Conservation (phyloP, 2,797 vertebrate species). For the Crax fasciolata region DNA sequence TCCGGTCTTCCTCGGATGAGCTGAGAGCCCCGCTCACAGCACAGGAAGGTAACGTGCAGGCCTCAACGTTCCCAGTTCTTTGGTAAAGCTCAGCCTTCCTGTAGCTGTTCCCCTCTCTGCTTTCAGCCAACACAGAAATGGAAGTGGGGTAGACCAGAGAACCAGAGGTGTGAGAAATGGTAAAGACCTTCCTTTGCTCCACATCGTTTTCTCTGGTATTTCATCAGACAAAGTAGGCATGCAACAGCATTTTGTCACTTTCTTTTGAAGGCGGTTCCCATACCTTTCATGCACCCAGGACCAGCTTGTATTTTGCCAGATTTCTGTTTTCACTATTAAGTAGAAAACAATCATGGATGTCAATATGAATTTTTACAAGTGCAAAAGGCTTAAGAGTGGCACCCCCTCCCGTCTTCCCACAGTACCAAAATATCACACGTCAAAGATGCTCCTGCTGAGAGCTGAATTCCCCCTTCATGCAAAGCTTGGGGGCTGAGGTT, state of each 20-base stretch:
- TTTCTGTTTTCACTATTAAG: neutral
- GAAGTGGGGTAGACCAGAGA: slow-evolving; percentile 8
- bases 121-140: neutral
- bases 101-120: neutral
- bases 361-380: slow-evolving; percentile 9
- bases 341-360: slow-evolving; percentile 11
- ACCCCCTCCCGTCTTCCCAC: neutral
- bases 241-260: neutral
- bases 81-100: neutral
- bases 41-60: neutral
- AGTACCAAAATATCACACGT: slow-evolving; percentile 46
- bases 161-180: neutral
- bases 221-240: neutral
- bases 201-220: neutral
- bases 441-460: slow-evolving; percentile 48
- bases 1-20: neutral
- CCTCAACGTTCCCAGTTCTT: neutral
- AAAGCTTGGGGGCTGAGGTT: slow-evolving; percentile 22
- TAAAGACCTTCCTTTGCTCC: neutral
- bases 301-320: neutral
- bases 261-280: neutral
- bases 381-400: slow-evolving; percentile 5
- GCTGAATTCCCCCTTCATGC: slow-evolving; percentile 28
- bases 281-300: neutral
- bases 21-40: neutral